Evolutionary conservation across 2,888 invertebrate species (phyloP).

Genomic region (Tyria jacobaeae): DNA sequence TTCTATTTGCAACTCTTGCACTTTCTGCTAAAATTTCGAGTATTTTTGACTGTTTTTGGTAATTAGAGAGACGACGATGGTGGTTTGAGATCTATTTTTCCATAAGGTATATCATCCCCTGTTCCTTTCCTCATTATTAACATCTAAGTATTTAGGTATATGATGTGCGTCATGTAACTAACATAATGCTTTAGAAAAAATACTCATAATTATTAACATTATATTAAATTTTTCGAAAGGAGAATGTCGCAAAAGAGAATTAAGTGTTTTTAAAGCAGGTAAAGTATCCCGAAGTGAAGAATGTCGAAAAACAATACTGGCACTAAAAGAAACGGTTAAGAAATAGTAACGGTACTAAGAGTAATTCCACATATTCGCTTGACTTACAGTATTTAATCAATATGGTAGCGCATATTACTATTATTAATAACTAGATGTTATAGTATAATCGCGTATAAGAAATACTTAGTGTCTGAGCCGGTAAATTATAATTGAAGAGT

Average conservation of each 20-base stretch:
- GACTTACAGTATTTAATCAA: slow-evolving; percentile 4
- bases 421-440: slow-evolving; percentile 3
- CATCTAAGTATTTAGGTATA: too few relatives aligned
- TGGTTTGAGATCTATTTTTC: not conserved
- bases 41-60: not conserved
- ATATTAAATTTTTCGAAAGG: too few relatives aligned
- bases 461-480: not conserved
- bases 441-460: not conserved
- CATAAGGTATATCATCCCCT: too few relatives aligned
- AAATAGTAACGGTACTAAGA: not conserved
- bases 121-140: too few relatives aligned
- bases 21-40: not conserved
- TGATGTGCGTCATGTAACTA: too few relatives aligned
- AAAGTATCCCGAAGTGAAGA: too few relatives aligned
- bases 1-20: not conserved
- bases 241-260: too few relatives aligned
- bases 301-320: too few relatives aligned
- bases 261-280: too few relatives aligned
- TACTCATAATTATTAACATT: too few relatives aligned
- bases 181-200: too few relatives aligned
- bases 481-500: not conserved
- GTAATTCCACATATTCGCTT: not conserved
- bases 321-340: too few relatives aligned
- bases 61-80: not conserved
- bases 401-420: slow-evolving; percentile 3